Percentiles rank a stretch among this genome's conserved stretches.
Conservation (phyloP, 2,797 vertebrate genomes). For the Zenarchopterus dispar region DNA sequence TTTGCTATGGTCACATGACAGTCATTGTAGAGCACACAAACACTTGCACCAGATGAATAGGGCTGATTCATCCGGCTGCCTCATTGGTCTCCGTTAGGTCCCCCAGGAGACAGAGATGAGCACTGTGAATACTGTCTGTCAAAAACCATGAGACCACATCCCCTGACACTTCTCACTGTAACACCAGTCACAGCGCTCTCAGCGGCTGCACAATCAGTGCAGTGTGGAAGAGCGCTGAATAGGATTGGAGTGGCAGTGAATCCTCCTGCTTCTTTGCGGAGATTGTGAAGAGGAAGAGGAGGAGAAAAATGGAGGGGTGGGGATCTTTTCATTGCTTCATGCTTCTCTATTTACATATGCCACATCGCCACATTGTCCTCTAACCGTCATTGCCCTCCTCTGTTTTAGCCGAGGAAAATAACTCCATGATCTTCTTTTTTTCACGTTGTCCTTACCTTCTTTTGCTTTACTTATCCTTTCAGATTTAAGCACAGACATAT, state of each 20-base stretch:
- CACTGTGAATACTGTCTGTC: slow-evolving; percentile 63
- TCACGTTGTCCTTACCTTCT: slow-evolving; percentile 7
- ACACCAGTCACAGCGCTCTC: slow-evolving; percentile 45
- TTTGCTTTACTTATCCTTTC: neutral
- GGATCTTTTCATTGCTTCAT: slow-evolving; percentile 42
- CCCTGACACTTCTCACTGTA: slow-evolving; percentile 73
- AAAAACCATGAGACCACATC: slow-evolving; percentile 65
- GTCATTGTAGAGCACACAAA: slow-evolving; percentile 40
- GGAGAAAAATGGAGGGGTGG: slow-evolving; percentile 34
- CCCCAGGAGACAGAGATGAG: slow-evolving; percentile 68
- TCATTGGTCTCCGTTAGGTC: slow-evolving; percentile 59
- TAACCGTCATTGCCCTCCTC: neutral
- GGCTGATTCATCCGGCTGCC: slow-evolving; percentile 62
- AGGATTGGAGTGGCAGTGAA: slow-evolving; percentile 44
- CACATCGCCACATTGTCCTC: slow-evolving; percentile 1
- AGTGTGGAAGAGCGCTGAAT: slow-evolving; percentile 61
- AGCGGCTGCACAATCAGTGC: slow-evolving; percentile 60
- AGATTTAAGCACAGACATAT: slow-evolving; percentile 11
- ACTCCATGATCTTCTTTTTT: slow-evolving; percentile 34
- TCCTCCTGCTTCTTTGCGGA: slow-evolving; percentile 53
- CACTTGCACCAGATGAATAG: slow-evolving; percentile 64
- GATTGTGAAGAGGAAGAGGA: slow-evolving; percentile 37
- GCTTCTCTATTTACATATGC: slow-evolving; percentile 30
- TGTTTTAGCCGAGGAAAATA: slow-evolving; percentile 1
- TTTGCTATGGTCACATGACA: slow-evolving; percentile 58